These are phyloP conservation scores for Sericinus montela DNA, from an alignment of 2,888 invertebrate genomes.

Conservation along the genomic window DNA sequence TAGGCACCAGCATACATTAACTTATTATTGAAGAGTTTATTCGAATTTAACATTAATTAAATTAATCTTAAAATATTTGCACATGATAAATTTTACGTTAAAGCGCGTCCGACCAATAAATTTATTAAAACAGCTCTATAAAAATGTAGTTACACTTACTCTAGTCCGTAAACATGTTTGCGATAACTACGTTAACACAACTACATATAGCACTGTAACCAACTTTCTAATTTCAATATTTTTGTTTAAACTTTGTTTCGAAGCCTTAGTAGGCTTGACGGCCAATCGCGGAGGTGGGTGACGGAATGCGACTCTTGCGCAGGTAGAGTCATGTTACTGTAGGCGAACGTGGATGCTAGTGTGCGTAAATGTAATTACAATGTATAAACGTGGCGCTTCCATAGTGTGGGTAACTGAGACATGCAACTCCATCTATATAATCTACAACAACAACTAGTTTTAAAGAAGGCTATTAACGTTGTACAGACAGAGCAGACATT, in stretches of 20 bases:
- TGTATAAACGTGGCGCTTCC: constrained; percentile 37
- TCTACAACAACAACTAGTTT: neutral
- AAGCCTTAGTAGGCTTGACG: constrained; percentile 64
- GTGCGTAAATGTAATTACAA: constrained; percentile 50
- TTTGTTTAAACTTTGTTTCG: constrained; percentile 38
- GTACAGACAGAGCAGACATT: no score
- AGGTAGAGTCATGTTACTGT: constrained; percentile 52
- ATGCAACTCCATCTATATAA: constrained; percentile 12
- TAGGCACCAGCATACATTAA: neutral
- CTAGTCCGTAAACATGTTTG: constrained; percentile 29
- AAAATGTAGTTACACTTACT: constrained; percentile 25
- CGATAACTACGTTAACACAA: constrained; percentile 15
- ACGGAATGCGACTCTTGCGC: constrained; percentile 76
- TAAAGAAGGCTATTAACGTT: no score
- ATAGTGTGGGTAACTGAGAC: constrained; percentile 27
- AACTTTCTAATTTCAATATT: constrained; percentile 58
- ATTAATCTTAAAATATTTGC: neutral
- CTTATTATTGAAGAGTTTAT: neutral
- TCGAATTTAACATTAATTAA: neutral
- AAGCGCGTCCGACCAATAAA: neutral
- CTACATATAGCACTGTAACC: constrained; percentile 30
- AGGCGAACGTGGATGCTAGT: constrained; percentile 34
- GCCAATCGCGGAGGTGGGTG: constrained; percentile 63
- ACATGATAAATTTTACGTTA: neutral
- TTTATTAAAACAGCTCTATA: constrained; percentile 3